Conservation (phyloP, 2,888 invertebrate species). For the Helleia helle region DNA sequence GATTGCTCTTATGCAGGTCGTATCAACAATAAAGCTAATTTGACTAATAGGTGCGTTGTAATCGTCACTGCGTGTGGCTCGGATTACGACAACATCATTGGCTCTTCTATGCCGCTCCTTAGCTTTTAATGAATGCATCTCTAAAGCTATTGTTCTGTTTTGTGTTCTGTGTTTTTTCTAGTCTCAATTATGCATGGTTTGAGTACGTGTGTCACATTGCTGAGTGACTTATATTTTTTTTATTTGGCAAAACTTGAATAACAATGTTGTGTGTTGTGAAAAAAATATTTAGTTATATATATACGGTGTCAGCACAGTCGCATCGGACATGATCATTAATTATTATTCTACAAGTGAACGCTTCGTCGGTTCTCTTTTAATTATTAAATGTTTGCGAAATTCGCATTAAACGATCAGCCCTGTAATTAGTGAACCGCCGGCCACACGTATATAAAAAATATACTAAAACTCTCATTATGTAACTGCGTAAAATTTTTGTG, state of each 20-base stretch:
- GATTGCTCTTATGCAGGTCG: slow-evolving; percentile 61
- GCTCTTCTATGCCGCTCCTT: slow-evolving; percentile 35
- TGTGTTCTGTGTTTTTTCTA: slow-evolving; percentile 24
- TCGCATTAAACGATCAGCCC: slow-evolving; percentile 61
- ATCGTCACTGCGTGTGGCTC: slow-evolving; percentile 70
- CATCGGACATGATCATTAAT: slow-evolving; percentile 39
- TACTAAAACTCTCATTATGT: not conserved
- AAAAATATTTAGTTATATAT: too few species aligned
- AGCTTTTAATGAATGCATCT: slow-evolving; percentile 55
- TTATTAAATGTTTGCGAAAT: slow-evolving; percentile 66
- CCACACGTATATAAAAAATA: slow-evolving; percentile 29
- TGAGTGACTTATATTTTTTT: not conserved
- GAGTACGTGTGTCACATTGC: not conserved
- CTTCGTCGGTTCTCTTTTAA: slow-evolving; percentile 52
- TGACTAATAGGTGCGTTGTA: slow-evolving; percentile 73
- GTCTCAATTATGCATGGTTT: slow-evolving; percentile 4
- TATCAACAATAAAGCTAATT: slow-evolving; percentile 70
- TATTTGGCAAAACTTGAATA: too few species aligned
- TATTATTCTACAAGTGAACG: slow-evolving; percentile 59
- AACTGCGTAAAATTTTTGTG: too few species aligned
- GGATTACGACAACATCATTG: slow-evolving; percentile 57
- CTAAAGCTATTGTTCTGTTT: slow-evolving; percentile 57
- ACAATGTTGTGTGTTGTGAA: too few species aligned
- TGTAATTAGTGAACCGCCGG: slow-evolving; percentile 64
- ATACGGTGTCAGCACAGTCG: not conserved